phyloP scores from a whole-genome alignment of 1,140 invertebrate species.

The Popillia japonica region DNA sequence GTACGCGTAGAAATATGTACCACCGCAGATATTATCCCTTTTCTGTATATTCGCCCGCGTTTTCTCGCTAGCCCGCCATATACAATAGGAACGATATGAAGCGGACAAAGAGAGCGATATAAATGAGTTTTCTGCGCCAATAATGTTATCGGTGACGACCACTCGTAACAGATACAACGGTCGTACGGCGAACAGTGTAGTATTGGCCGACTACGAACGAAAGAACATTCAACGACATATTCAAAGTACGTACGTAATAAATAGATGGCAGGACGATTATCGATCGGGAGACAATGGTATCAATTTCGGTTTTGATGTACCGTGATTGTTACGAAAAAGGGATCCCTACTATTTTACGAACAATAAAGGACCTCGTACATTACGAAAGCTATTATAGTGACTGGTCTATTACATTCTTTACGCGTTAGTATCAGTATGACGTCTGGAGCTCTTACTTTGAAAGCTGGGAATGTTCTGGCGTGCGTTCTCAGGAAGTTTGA shows the following conservation, averaged over 20 bases:
- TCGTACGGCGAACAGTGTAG: background rate
- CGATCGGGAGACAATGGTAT: background rate
- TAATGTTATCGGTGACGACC: slow-evolving; percentile 7
- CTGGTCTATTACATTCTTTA: no score
- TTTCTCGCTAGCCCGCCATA: slow-evolving; percentile 13
- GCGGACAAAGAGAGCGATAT: slow-evolving; percentile 20
- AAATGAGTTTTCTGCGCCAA: slow-evolving; percentile 29
- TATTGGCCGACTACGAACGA: background rate
- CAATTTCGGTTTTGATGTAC: slow-evolving; percentile 7
- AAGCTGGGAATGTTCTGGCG: no score
- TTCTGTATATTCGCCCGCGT: slow-evolving; percentile 11
- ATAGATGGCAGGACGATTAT: background rate
- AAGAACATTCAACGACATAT: slow-evolving; percentile 21
- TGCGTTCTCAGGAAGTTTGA: no score
- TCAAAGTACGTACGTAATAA: slow-evolving; percentile 10
- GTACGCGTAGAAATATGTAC: background rate
- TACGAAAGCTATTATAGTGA: no score
- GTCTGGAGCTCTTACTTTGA: no score
- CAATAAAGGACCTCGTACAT: no score
- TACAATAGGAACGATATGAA: background rate
- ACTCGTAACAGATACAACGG: slow-evolving; percentile 19
- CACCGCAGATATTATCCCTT: slow-evolving; percentile 1
- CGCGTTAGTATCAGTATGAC: no score
- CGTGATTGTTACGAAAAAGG: background rate
- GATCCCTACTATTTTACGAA: no score